Base-by-base conservation (phyloP, 2,113 vertebrate species). In the Lucifuga dentata region DNA sequence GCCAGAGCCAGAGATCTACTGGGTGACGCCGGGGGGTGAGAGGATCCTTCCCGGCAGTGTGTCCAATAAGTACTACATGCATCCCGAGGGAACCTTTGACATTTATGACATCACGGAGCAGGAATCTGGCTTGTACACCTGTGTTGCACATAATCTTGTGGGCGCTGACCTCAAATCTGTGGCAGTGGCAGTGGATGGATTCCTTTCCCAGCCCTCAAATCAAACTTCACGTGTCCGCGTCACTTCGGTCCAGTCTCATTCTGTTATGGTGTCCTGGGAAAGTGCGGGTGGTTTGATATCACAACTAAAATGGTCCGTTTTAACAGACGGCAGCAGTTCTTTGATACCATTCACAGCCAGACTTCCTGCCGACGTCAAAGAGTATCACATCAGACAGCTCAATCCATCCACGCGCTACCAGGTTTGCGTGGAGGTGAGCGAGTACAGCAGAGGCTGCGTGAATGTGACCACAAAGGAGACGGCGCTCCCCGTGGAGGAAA, bases 1-100 rank as follows among this genome's bases (percentile, higher is more conserved):
- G 87, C 97, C 97, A 0, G 95, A 97, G 79, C 96, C 97, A 3
- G 95, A 96, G 80, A 96, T 98, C 76, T 97, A 96, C 83, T 98
- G 97, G 97, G 92, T 98, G 78, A 95, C 93, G 5, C 96, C 97
- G 8, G 92, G 89, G 1, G 96, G 96, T n/a, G 89, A 93, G 44
- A 93, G 91, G 67, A 91, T 98, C 62, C 64, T 91, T 38, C 95
- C 96, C 8, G 95, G 95, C 36, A 93, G 91, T 3, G 17, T 93
- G 67, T 92, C 90, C 2, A 91, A 94, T 5, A 96, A 94, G 73
- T 95, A 95, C 88, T 94, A 95, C 70, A 94, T 95, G 82, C 95
- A 98, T 75, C 92, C 95, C 0, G 97, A 98, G 90, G 97, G 97
- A 45, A 98, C 96, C 0, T 80, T 98, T 24, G 95, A 97, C 44